A percentile compares a stretch with the other conserved stretches of the same genome.
Evolutionary conservation across 2,113 vertebrate genomes (phyloP).

Genomic region (Mormyrus iriodes): DNA sequence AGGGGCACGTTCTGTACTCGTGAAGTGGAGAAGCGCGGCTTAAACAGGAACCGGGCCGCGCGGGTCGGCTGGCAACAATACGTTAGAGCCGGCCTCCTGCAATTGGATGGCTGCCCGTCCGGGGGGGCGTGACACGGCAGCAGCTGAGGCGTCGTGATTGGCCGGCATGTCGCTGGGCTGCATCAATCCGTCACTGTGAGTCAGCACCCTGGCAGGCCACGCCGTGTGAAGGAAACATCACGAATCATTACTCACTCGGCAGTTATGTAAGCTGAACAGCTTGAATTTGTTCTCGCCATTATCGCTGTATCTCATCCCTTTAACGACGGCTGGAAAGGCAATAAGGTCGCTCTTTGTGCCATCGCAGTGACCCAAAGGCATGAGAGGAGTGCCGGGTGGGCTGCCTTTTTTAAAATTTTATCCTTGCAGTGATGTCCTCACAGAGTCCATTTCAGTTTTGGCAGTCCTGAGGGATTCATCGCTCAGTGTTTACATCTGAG

Average conservation of each 20-base stretch:
- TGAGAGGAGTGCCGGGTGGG: background rate
- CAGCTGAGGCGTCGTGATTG: background rate
- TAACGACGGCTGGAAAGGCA: conserved; percentile 34
- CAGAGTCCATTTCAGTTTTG: background rate
- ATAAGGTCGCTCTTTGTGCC: conserved; percentile 34
- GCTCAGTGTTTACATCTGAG: background rate
- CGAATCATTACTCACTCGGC: conserved; percentile 51
- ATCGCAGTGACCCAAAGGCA: background rate
- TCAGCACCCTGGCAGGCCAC: conserved; percentile 9
- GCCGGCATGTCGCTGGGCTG: background rate
- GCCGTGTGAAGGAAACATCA: conserved; percentile 43
- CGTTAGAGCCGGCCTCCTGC: background rate
- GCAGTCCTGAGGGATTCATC: background rate
- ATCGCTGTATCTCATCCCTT: conserved; percentile 52
- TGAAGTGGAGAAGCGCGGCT: background rate
- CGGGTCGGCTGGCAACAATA: conserved; percentile 5
- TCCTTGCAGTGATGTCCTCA: background rate
- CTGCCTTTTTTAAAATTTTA: background rate
- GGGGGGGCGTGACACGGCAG: background rate
- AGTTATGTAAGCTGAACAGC: conserved; percentile 51
- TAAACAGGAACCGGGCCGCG: background rate
- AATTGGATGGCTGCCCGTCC: background rate
- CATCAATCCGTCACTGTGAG: background rate
- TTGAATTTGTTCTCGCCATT: conserved; percentile 53
- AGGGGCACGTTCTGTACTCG: background rate